A percentile compares a stretch with the other conserved stretches of the same genome.
Evolutionary conservation across 1,140 invertebrate species (phyloP).

Genomic region (Hermetia illucens): DNA sequence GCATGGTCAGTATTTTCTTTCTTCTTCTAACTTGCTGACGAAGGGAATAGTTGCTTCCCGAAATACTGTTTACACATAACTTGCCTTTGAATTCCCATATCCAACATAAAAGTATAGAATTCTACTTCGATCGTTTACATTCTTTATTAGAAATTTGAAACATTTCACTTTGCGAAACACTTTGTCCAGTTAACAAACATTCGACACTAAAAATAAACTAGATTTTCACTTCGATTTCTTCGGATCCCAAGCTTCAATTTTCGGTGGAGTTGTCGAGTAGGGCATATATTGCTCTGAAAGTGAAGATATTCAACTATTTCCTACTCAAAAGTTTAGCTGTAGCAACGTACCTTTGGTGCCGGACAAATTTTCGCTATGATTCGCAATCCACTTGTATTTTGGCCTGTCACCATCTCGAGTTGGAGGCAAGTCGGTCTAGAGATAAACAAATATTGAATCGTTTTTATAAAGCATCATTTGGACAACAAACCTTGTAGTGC

Average conservation of each 20-base stretch:
- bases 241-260: conserved; percentile 76
- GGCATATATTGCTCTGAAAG: conserved; percentile 59
- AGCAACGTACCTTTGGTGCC: conserved; percentile 59
- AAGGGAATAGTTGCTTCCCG: no score
- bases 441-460: not conserved
- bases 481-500: conserved; percentile 46
- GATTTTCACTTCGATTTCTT: conserved; percentile 8
- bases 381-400: conserved; percentile 73
- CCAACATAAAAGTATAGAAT: no score
- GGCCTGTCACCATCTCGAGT: conserved; percentile 52
- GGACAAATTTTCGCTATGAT: conserved; percentile 69
- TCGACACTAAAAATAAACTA: not conserved
- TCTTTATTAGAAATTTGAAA: no score
- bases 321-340: no score
- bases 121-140: no score
- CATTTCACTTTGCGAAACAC: no score
- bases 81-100: no score
- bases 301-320: not conserved
- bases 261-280: conserved; percentile 72
- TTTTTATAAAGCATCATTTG: not conserved
- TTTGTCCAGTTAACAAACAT: no score
- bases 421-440: conserved; percentile 34
- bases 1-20: no score
- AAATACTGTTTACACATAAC: no score
- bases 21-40: no score